phyloP scores from a whole-genome alignment of 2,797 vertebrate genomes.

The Pipistrellus nathusii region DNA sequence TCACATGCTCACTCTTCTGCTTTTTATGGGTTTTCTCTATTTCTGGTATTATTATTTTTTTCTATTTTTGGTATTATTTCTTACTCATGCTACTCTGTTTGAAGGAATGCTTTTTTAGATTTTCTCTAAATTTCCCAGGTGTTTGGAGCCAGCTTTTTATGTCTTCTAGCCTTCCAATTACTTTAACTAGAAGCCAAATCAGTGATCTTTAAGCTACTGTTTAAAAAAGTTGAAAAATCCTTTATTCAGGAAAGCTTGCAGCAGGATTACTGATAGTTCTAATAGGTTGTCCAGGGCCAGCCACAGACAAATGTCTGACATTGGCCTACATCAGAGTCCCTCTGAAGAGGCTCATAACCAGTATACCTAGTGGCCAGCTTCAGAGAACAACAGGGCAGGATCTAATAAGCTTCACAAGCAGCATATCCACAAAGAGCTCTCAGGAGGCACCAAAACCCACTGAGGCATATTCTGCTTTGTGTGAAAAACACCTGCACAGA shows the following conservation, averaged over 20 bases:
- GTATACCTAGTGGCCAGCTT: neutral
- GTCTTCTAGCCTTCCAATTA: neutral
- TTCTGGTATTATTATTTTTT: neutral
- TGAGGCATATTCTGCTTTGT: neutral
- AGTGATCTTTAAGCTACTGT: neutral
- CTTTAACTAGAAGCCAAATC: neutral
- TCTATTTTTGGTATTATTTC: neutral
- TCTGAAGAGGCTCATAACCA: neutral
- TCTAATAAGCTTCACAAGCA: neutral
- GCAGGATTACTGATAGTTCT: neutral
- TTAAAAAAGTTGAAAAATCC: neutral
- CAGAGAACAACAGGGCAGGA: neutral
- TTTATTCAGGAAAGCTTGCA: constrained; percentile 4
- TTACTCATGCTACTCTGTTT: neutral
- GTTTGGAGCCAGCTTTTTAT: neutral
- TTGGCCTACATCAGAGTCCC: neutral
- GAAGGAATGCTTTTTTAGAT: neutral
- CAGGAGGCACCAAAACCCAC: neutral
- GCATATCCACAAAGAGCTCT: neutral
- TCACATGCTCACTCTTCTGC: neutral
- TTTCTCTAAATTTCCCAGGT: neutral
- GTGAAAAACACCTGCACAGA: neutral
- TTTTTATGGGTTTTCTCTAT: neutral
- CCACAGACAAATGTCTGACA: neutral
- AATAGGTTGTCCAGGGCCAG: neutral